Evolutionary conservation across 2,113 vertebrate genomes (phyloP).

Genomic region (Python bivittatus): DNA sequence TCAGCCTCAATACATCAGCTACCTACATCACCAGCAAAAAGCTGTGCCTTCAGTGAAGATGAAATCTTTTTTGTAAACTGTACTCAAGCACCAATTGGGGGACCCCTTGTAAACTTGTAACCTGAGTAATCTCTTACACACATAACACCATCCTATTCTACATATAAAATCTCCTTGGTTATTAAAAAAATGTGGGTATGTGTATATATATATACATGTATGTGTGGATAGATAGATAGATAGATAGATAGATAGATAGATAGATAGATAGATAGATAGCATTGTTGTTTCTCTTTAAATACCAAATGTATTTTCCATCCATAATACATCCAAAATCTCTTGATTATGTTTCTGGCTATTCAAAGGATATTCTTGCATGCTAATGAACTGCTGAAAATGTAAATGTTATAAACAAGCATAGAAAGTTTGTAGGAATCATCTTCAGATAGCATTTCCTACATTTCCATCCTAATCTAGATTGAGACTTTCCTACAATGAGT

Average conservation of each 20-base stretch:
- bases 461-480: background rate
- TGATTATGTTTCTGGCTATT: background rate
- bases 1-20: background rate
- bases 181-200: background rate
- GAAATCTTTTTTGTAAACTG: background rate
- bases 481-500: background rate
- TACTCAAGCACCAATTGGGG: background rate
- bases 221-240: too few relatives aligned
- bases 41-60: background rate
- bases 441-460: background rate
- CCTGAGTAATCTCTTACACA: background rate
- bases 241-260: too few relatives aligned
- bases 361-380: background rate
- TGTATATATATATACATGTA: too few relatives aligned
- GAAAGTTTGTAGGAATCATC: background rate
- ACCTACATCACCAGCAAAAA: background rate
- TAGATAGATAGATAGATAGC: too few relatives aligned
- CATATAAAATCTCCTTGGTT: background rate
- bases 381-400: background rate
- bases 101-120: background rate
- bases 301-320: background rate
- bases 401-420: background rate
- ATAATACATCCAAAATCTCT: background rate
- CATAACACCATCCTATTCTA: background rate
- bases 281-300: background rate